A percentile compares a stretch with the other conserved stretches of the same genome.
Evolutionary conservation across 2,888 invertebrate genomes (phyloP).

Genomic region (Iselma pallidipennis): DNA sequence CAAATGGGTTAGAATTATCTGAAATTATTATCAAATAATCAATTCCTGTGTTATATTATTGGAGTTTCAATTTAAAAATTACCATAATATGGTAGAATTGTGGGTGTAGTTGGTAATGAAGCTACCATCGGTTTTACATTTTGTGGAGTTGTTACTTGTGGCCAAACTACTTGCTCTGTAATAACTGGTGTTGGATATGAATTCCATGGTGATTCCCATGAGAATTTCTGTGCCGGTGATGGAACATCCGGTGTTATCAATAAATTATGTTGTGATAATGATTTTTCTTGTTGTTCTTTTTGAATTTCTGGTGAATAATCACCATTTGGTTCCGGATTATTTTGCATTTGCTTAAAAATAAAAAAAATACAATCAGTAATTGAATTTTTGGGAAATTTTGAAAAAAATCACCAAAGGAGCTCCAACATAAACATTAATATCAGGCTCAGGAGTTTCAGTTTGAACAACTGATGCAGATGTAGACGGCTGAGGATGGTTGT

Average conservation of each 20-base stretch:
- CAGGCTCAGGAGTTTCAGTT: conserved; percentile 25
- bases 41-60: not conserved
- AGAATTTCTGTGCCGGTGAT: conserved; percentile 18
- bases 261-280: conserved; percentile 20
- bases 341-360: conserved; percentile 34
- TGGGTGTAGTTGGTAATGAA: conserved; percentile 45
- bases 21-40: conserved; percentile 7
- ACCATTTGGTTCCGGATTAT: not conserved
- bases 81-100: conserved; percentile 43
- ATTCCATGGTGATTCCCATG: conserved; percentile 32
- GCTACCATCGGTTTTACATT: conserved; percentile 42
- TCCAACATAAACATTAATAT: conserved; percentile 41
- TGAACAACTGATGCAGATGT: not conserved
- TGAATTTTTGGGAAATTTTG: not conserved
- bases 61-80: not conserved
- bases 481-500: conserved; percentile 5
- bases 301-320: not conserved
- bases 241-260: conserved; percentile 20
- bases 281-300: not conserved
- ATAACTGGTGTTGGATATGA: conserved; percentile 24
- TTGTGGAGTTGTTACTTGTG: conserved; percentile 33
- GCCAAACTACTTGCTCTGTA: conserved; percentile 35
- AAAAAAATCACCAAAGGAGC: conserved; percentile 39
- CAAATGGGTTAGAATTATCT: conserved; percentile 40
- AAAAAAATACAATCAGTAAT: no score